Evolutionary conservation across 2,113 vertebrate species (phyloP).

Genomic region (Triplophysa rosa): DNA sequence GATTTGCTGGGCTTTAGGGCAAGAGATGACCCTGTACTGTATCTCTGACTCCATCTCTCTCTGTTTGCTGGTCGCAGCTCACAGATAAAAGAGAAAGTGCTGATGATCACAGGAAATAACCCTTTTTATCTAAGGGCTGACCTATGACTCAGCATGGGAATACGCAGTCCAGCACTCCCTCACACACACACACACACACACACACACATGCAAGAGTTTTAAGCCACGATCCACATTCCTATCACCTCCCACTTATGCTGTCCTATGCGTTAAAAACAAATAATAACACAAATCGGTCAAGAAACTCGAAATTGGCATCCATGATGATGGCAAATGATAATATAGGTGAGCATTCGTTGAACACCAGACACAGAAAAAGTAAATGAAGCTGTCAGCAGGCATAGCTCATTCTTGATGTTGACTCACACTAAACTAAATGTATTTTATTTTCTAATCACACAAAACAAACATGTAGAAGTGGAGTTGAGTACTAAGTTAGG

Average conservation of each 20-base stretch:
- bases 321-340: too few species aligned
- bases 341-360: too few species aligned
- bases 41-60: background rate
- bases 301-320: too few species aligned
- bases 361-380: background rate
- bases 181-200: constrained; percentile 20
- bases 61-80: constrained; percentile 9
- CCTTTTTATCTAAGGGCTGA: constrained; percentile 30
- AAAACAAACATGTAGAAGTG: background rate
- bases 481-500: background rate
- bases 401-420: too few species aligned
- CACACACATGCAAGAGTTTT: background rate
- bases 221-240: constrained; percentile 16
- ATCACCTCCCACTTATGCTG: constrained; percentile 15
- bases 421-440: too few species aligned
- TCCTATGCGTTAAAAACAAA: background rate
- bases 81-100: constrained; percentile 42
- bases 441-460: background rate
- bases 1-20: background rate
- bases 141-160: constrained; percentile 49
- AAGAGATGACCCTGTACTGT: constrained; percentile 15
- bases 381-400: too few species aligned
- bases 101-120: constrained; percentile 46
- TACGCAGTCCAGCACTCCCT: constrained; percentile 44
- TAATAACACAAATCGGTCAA: too few species aligned